A percentile compares a stretch with the other conserved stretches of the same genome.
phyloP scores from a whole-genome alignment of 2,113 vertebrate species.

The Holacanthus passer region DNA sequence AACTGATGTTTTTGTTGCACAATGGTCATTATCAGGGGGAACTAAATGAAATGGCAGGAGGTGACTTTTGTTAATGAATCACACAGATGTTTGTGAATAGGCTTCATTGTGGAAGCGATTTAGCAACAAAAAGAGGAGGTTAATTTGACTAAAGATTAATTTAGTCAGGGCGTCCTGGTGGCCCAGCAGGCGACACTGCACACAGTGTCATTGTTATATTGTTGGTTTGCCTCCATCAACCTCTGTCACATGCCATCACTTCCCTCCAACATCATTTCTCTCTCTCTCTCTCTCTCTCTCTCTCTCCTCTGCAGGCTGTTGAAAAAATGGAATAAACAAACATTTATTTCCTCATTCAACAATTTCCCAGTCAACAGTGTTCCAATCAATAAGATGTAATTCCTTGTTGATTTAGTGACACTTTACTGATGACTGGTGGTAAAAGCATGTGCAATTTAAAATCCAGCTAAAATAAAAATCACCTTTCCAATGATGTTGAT shows the following conservation, averaged over 20 bases:
- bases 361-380: not conserved
- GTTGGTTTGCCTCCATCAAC: conserved; percentile 9
- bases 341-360: not conserved
- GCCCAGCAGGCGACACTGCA: conserved; percentile 23
- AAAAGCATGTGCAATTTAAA: no score
- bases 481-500: no score
- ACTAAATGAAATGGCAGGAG: conserved; percentile 35
- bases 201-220: conserved; percentile 3
- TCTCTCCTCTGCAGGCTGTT: not conserved
- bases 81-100: conserved; percentile 58
- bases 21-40: conserved; percentile 27
- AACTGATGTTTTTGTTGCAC: conserved; percentile 58
- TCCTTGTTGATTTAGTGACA: not conserved
- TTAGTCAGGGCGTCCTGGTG: conserved; percentile 17
- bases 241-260: not conserved
- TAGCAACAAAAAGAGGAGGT: conserved; percentile 20
- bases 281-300: not conserved
- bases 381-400: not conserved
- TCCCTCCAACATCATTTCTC: not conserved
- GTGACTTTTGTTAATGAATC: conserved; percentile 64
- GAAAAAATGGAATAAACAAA: not conserved
- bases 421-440: no score
- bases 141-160: conserved; percentile 44
- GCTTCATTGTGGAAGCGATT: conserved; percentile 40
- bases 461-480: no score